Base-by-base conservation (phyloP, 2,113 vertebrate genomes). In the Salvator merianae region DNA sequence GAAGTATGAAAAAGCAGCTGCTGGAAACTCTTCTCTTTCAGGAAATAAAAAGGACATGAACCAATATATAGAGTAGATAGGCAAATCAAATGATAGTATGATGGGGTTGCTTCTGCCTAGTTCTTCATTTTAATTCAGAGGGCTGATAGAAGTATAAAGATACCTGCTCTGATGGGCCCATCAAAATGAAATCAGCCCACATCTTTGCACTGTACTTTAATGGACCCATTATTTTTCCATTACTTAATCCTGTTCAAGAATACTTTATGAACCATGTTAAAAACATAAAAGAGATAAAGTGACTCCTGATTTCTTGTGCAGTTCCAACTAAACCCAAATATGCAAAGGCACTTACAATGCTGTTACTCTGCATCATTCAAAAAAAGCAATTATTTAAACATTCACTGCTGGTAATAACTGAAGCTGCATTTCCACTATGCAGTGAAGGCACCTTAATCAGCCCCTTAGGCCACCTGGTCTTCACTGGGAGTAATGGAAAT, bases 181-280 rank as follows among this genome's bases (percentile, higher is more conserved):
- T 68, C 43, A 76, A 83, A 83, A 68, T 50, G 62, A 76, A 68
- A 76, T 53, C 26, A 26, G 6, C 62, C 82, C 71, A 34, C 14
- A 65, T 83, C n/a, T 65, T 75, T 66, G n/a, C 71, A 28, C 22
- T 83, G 72, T 79, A 50, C 66, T 83, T 83, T 83, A 83, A 30
- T 76, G 47, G 71, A 34, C 72, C 24, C 24, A 72, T 66, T 83
- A 75, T 66, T 83, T 83, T 72, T 73, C 59, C 77, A 80, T 66
- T 47, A 38, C 62, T 85, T 66, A 53, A 75, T 28, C 77, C 32
- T n/a, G 34, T 53, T 81, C 47, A 70, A 77, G 50, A 71, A 82
- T 62, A 47, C 28, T 34, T 82, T 71, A 82, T 65, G 66, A 82
- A 40, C 68, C 68, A 34, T 77, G 72, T 77, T 62, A 83, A 75